phyloP scores from a whole-genome alignment of 2,888 invertebrate species.

The Actias luna region DNA sequence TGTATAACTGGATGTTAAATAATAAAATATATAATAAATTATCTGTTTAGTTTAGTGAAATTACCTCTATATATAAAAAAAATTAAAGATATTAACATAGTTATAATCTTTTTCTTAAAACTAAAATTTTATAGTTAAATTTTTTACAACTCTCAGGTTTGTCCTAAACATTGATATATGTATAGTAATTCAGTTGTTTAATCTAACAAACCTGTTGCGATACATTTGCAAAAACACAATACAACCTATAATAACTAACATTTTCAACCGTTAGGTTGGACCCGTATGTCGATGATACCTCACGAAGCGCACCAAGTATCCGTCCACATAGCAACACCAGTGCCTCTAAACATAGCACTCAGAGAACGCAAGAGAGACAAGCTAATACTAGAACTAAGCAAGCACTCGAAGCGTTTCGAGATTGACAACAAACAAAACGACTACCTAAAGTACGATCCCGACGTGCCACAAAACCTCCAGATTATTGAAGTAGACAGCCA shows the following conservation, averaged over 20 bases:
- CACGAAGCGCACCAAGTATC: slow-evolving; percentile 67
- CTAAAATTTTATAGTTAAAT: no score
- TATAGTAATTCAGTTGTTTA: no score
- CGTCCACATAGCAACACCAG: slow-evolving; percentile 60
- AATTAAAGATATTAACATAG: no score
- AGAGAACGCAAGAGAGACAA: slow-evolving; percentile 63
- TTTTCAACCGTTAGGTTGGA: slow-evolving; percentile 53
- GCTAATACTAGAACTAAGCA: slow-evolving; percentile 61
- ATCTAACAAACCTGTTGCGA: no score
- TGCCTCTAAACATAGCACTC: slow-evolving; percentile 60
- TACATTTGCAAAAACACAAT: not conserved
- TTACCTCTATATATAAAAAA: no score
- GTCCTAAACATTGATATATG: no score
- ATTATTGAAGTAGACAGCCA: slow-evolving; percentile 70
- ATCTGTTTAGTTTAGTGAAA: no score
- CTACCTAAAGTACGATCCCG: slow-evolving; percentile 71
- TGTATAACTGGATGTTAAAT: no score
- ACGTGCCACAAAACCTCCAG: slow-evolving; percentile 70
- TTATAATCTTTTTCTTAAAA: no score
- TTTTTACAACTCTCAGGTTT: no score
- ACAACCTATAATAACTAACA: not conserved
- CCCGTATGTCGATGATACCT: slow-evolving; percentile 64
- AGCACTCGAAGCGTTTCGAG: slow-evolving; percentile 57
- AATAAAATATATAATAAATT: no score
- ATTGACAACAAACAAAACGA: slow-evolving; percentile 55